A percentile compares a stretch with the other conserved stretches of the same genome.
These are phyloP conservation scores for Elephas maximus DNA, from an alignment of 2,113 vertebrate species.

Conservation along the genomic window DNA sequence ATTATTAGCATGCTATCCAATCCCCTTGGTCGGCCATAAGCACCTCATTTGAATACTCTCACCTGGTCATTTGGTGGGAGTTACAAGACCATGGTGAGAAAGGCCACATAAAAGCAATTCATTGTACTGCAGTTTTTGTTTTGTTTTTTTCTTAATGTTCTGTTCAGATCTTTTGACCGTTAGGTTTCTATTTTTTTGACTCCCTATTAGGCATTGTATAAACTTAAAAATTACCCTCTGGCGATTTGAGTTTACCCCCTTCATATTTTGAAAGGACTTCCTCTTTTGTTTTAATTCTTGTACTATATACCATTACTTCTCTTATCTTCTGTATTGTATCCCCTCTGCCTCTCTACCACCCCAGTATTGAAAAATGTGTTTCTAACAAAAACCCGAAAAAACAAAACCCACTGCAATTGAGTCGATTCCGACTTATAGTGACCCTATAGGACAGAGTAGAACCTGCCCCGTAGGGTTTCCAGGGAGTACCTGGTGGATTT, in stretches of 20 bases:
- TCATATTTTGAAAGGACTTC: not conserved
- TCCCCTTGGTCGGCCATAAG: too few relatives aligned
- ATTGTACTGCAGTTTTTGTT: not conserved
- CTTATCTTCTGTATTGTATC: not conserved
- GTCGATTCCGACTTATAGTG: too few relatives aligned
- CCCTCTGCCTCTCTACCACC: too few relatives aligned
- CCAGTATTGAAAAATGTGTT: not conserved
- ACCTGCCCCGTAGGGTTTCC: too few relatives aligned
- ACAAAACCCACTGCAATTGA: too few relatives aligned
- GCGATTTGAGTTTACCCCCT: not conserved
- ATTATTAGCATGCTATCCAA: too few relatives aligned
- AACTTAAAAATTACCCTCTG: not conserved
- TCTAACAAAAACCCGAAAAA: not conserved
- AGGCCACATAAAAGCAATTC: too few relatives aligned
- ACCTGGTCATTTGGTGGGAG: too few relatives aligned
- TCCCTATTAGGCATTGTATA: not conserved
- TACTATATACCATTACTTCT: not conserved
- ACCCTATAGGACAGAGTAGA: too few relatives aligned
- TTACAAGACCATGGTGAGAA: too few relatives aligned
- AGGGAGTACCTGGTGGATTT: too few relatives aligned
- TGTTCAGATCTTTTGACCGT: not conserved
- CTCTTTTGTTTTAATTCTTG: not conserved
- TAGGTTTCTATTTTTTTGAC: not conserved
- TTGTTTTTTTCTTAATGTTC: not conserved
- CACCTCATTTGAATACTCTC: too few relatives aligned